phyloP scores from a whole-genome alignment of 2,797 vertebrate genomes.

The Oceanodroma leucorhoa region DNA sequence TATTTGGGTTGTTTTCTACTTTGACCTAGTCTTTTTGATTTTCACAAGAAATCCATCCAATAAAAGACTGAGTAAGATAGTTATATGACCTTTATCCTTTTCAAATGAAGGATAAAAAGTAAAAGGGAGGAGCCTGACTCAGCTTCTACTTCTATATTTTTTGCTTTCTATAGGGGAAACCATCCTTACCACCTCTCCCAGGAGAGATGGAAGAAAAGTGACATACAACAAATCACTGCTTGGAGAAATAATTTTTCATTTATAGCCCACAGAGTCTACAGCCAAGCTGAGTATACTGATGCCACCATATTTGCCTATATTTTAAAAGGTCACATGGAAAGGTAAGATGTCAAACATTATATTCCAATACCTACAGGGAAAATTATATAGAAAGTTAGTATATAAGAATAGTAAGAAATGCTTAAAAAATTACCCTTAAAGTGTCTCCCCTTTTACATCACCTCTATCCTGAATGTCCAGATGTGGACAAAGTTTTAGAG shows the following conservation, averaged over 20 bases:
- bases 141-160: background rate
- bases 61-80: background rate
- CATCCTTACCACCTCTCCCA: background rate
- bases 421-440: background rate
- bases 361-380: background rate
- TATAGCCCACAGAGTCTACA: background rate
- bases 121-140: background rate
- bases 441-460: background rate
- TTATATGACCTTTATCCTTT: background rate
- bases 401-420: background rate
- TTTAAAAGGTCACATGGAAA: background rate
- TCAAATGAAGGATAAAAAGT: background rate
- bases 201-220: background rate
- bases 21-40: background rate
- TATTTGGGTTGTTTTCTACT: background rate
- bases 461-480: background rate
- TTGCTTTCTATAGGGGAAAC: background rate
- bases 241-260: background rate
- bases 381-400: background rate
- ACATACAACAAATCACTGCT: background rate
- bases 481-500: background rate
- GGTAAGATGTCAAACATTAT: background rate
- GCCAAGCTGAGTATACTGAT: background rate
- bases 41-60: background rate
- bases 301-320: background rate